Conservation (phyloP, 37 sponge, comb jelly and placozoan genomes). For the Dysidea cf. avara region DNA sequence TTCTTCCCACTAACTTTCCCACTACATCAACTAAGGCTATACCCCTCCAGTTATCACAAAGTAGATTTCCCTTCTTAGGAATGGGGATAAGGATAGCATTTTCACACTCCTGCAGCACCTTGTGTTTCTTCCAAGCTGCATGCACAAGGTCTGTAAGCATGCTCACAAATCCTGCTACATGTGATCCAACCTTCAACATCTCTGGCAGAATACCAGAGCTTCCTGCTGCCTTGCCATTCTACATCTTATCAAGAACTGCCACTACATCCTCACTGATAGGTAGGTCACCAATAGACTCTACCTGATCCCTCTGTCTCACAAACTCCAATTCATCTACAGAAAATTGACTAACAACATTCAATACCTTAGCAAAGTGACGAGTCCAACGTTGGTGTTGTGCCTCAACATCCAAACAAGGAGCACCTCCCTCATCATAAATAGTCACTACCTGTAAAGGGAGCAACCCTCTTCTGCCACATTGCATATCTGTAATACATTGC, state of each 20-base stretch:
- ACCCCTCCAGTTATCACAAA: constrained; percentile 4
- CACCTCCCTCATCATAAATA: constrained; percentile 19
- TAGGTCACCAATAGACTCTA: too few relatives aligned
- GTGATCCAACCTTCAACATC: constrained; percentile 12
- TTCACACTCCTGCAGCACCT: not conserved
- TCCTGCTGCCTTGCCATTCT: constrained; percentile 34
- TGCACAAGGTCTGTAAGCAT: constrained; percentile 7
- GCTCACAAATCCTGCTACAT: not conserved
- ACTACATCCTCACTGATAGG: constrained; percentile 7
- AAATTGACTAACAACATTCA: constrained; percentile 19
- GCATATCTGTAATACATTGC: constrained; percentile 34
- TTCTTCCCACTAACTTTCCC: constrained; percentile 13
- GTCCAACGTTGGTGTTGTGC: constrained; percentile 27
- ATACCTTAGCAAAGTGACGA: constrained; percentile 10
- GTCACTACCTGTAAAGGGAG: constrained; percentile 7
- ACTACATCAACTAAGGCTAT: constrained; percentile 12
- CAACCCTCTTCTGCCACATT: constrained; percentile 23
- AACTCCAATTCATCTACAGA: constrained; percentile 7
- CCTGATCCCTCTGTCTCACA: too few relatives aligned
- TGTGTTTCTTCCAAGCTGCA: not conserved
- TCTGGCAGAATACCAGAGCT: constrained; percentile 3
- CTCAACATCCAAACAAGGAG: not conserved
- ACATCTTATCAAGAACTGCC: constrained; percentile 3
- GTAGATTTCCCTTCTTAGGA: too few relatives aligned
- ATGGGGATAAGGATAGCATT: too few relatives aligned